These are phyloP conservation scores for Nettapus auritus DNA, from an alignment of 2,113 vertebrate species.

Conservation along the genomic window DNA sequence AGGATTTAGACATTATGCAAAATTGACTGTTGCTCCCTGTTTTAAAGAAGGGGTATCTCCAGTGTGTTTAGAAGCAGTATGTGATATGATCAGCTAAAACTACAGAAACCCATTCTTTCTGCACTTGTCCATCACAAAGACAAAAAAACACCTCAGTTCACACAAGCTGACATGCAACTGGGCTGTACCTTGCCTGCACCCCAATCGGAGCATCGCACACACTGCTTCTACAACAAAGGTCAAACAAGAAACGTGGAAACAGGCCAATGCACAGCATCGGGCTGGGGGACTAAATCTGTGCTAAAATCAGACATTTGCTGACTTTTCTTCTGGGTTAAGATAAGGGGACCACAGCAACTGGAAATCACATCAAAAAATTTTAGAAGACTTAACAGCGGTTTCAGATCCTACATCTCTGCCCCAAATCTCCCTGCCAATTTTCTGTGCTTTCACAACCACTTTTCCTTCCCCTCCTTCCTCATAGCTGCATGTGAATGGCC, in stretches of 20 bases:
- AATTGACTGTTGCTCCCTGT: not conserved
- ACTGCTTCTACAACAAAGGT: not conserved
- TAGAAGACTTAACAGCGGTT: not conserved
- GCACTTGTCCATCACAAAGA: not conserved
- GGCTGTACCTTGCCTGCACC: not conserved
- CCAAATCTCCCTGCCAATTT: not conserved
- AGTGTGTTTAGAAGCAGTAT: not conserved
- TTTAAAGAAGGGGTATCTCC: not conserved
- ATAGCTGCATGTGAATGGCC: not conserved
- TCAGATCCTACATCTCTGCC: not conserved
- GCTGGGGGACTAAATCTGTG: not conserved
- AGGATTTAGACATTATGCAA: not conserved
- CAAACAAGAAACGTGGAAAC: not conserved
- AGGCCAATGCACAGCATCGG: rapidly evolving
- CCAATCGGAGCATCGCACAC: rapidly evolving
- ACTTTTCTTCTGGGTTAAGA: not conserved
- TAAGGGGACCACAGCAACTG: not conserved
- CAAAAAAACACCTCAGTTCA: rapidly evolving
- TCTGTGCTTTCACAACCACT: not conserved
- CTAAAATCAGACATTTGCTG: not conserved
- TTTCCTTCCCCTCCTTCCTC: not conserved
- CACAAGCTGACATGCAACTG: rapidly evolving
- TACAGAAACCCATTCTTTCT: rapidly evolving
- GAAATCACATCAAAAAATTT: not conserved
- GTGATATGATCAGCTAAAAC: not conserved